Percentiles rank a stretch among this genome's conserved stretches.
Evolutionary conservation across 92 coral and sea anemone genomes (phyloP).

Genomic region (Plumapathes pennacea): DNA sequence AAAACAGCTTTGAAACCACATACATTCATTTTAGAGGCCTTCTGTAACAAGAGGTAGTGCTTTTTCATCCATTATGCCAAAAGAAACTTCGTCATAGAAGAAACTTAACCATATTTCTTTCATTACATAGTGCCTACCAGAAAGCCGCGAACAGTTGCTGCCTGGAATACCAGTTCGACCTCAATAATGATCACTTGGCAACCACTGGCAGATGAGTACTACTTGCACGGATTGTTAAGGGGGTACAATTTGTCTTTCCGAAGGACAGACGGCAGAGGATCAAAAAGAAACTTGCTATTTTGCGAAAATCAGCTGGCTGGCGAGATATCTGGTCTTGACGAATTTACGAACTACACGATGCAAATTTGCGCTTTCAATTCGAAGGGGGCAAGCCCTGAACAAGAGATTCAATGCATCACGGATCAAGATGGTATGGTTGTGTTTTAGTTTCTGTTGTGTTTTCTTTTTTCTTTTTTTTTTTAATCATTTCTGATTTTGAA

Average conservation of each 20-base stretch:
- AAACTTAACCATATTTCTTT: too few species aligned
- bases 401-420: slow-evolving; percentile 30
- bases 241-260: slow-evolving; percentile 45
- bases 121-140: slow-evolving; percentile 46
- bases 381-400: slow-evolving; percentile 51
- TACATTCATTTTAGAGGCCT: too few species aligned
- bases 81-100: too few species aligned
- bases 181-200: slow-evolving; percentile 65
- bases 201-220: slow-evolving; percentile 49
- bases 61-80: too few species aligned
- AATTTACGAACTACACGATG: slow-evolving; percentile 49
- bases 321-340: slow-evolving; percentile 39
- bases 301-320: neutral
- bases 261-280: slow-evolving; percentile 47
- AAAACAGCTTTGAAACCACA: too few species aligned
- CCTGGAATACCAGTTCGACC: slow-evolving; percentile 69
- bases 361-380: slow-evolving; percentile 43
- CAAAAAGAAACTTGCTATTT: neutral
- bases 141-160: slow-evolving; percentile 41
- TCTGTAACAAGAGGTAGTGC: too few species aligned
- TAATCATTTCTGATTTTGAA: too few species aligned
- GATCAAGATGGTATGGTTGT: slow-evolving; percentile 73
- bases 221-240: slow-evolving; percentile 56
- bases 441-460: neutral
- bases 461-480: neutral